These are phyloP conservation scores for Amaurobius ferox DNA, from an alignment of 2,888 invertebrate species.

Conservation along the genomic window DNA sequence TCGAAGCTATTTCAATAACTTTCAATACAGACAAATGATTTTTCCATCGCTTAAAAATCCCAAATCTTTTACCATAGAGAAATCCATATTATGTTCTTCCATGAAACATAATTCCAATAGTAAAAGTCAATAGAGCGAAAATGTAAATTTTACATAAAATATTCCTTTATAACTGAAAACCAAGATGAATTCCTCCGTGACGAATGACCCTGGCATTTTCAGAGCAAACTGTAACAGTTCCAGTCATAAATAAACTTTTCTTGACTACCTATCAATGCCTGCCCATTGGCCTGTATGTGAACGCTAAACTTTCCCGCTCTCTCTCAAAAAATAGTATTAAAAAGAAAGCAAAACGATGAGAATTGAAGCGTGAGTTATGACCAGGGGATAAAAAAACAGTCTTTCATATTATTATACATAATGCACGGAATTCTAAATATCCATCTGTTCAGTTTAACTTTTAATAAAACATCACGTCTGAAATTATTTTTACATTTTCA, in stretches of 20 bases:
- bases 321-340: background rate
- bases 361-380: constrained; percentile 5
- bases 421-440: too few species aligned
- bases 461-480: too few species aligned
- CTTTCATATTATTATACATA: background rate
- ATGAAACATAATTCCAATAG: background rate
- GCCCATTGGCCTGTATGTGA: constrained; percentile 6
- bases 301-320: too few species aligned
- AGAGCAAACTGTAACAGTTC: background rate
- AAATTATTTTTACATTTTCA: too few species aligned
- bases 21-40: too few species aligned
- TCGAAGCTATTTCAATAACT: too few species aligned
- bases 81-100: background rate
- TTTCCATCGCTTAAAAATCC: too few species aligned
- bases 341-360: background rate
- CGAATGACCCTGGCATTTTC: constrained; percentile 6
- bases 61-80: background rate
- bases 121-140: background rate
- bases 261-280: background rate
- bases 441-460: too few species aligned
- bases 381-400: background rate
- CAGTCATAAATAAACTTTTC: background rate
- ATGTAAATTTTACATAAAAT: background rate
- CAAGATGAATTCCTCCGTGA: background rate
- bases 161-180: background rate